These are phyloP conservation scores for Poeciliopsis turrubarensis DNA, from an alignment of 2,113 vertebrate species.

Conservation along the genomic window DNA sequence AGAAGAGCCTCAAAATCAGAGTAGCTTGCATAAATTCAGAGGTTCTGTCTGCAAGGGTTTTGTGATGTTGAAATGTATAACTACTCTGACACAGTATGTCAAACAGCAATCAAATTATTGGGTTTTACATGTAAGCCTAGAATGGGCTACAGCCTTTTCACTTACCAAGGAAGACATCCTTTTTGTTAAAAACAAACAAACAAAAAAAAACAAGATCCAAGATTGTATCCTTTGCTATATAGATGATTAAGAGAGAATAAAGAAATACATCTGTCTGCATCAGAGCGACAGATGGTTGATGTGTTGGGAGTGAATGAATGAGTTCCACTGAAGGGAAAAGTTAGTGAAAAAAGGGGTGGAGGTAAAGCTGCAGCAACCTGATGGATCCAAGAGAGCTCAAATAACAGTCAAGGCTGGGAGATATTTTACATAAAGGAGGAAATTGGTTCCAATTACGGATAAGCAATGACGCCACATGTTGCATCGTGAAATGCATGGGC, in stretches of 20 bases:
- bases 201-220: slow-evolving; percentile 39
- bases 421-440: slow-evolving; percentile 7
- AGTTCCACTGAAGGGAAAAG: slow-evolving; percentile 51
- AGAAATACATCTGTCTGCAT: slow-evolving; percentile 24
- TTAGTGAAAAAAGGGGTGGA: slow-evolving; percentile 60
- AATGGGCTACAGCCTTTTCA: slow-evolving; percentile 34
- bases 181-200: slow-evolving; percentile 31
- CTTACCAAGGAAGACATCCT: slow-evolving; percentile 63
- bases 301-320: slow-evolving; percentile 62
- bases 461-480: slow-evolving; percentile 50
- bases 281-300: slow-evolving; percentile 47
- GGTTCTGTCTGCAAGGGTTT: slow-evolving; percentile 40
- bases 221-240: slow-evolving; percentile 31
- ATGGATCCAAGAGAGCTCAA: slow-evolving; percentile 53
- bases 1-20: slow-evolving; percentile 20
- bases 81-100: slow-evolving; percentile 41
- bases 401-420: slow-evolving; percentile 18
- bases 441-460: slow-evolving; percentile 19
- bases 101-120: slow-evolving; percentile 57
- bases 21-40: slow-evolving; percentile 50
- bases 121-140: slow-evolving; percentile 43
- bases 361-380: slow-evolving; percentile 73
- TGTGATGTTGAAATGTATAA: slow-evolving; percentile 52
- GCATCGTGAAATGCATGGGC: slow-evolving; percentile 15
- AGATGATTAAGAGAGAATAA: slow-evolving; percentile 24